Conservation (phyloP, 1,140 invertebrate species). For the Aphis craccivora region DNA sequence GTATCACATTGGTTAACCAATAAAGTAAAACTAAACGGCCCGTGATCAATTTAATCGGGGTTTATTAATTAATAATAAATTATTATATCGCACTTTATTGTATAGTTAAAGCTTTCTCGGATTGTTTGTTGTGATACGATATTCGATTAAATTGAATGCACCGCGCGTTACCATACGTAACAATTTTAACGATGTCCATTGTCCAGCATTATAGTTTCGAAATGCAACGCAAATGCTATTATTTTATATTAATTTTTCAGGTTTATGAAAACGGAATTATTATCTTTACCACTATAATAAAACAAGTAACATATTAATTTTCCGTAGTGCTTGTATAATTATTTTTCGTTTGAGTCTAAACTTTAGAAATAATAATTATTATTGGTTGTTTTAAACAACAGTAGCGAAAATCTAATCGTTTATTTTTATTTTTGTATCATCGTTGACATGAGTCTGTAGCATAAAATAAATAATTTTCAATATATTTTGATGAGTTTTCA, state of each 20-base stretch:
- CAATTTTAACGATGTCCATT: neutral
- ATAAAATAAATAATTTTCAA: neutral
- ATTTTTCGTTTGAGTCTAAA: neutral
- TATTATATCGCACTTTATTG: constrained; percentile 4
- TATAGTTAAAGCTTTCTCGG: neutral
- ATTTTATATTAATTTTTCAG: neutral
- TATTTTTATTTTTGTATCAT: neutral
- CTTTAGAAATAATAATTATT: neutral
- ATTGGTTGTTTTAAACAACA: neutral
- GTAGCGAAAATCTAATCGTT: neutral
- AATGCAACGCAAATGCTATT: neutral
- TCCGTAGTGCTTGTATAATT: neutral
- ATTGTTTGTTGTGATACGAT: neutral
- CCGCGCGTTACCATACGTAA: neutral
- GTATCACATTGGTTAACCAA: neutral
- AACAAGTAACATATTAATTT: too few relatives aligned
- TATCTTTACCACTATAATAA: neutral
- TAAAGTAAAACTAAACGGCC: neutral
- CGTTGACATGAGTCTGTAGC: neutral
- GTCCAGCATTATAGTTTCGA: neutral
- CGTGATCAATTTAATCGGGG: neutral
- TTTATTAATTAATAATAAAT: constrained; percentile 21
- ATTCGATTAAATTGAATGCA: neutral
- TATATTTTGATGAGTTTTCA: too few relatives aligned
- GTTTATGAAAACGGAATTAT: neutral